Percentiles rank a stretch among this genome's conserved stretches.
These are phyloP conservation scores for Butastur rufipennis DNA, from an alignment of 2,113 vertebrate species.

Conservation along the genomic window DNA sequence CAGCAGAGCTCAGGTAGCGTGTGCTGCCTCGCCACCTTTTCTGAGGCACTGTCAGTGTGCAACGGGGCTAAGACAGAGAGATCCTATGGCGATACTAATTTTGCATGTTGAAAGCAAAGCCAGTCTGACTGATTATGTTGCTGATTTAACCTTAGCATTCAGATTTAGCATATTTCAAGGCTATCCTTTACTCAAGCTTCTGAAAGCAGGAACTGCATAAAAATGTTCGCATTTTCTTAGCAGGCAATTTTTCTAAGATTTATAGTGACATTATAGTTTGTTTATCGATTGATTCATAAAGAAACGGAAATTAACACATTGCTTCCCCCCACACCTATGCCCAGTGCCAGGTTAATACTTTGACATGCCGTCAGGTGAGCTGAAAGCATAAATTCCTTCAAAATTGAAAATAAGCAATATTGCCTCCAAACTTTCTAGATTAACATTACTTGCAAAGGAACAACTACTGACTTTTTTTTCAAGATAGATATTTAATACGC, in stretches of 20 bases:
- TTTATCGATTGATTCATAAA: constrained; percentile 14
- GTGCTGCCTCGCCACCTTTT: neutral
- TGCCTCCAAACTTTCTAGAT: neutral
- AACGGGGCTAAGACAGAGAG: neutral
- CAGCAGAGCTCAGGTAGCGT: neutral
- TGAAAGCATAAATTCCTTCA: neutral
- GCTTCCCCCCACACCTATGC: neutral
- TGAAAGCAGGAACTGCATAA: constrained; percentile 8
- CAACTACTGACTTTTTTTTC: neutral
- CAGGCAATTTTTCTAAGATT: constrained; percentile 17
- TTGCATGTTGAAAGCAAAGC: neutral
- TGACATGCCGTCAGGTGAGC: neutral
- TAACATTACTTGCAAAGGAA: neutral
- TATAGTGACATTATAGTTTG: constrained; percentile 25
- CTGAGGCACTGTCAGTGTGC: neutral
- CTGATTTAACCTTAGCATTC: neutral
- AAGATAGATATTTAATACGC: neutral
- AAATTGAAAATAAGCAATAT: neutral
- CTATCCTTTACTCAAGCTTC: neutral
- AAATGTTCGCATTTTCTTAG: constrained; percentile 2
- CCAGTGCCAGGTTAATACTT: neutral
- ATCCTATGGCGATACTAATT: neutral
- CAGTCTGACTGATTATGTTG: neutral
- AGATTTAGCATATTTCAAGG: neutral
- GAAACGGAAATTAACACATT: neutral